Conservation (phyloP, 2,113 vertebrate genomes). For the Festucalex cinctus region DNA sequence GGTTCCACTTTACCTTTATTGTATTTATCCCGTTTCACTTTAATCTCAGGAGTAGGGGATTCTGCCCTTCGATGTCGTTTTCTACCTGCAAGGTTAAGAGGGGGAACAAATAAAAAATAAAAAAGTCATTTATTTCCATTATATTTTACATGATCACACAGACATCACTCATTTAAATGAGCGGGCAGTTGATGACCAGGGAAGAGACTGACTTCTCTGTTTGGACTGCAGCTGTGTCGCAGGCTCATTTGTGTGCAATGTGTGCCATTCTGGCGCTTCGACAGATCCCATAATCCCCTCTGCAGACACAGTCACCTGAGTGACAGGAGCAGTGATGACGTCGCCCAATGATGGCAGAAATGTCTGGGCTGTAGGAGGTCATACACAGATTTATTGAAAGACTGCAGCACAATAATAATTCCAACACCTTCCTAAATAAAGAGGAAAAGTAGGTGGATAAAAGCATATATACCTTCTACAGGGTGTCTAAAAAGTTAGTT, state of each 20-base stretch:
- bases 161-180: not conserved
- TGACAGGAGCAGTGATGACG: constrained; percentile 79
- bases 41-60: constrained; percentile 91
- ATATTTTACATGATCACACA: not conserved
- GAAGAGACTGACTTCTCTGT: constrained; percentile 78
- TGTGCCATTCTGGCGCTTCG: constrained; percentile 74
- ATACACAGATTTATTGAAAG: constrained; percentile 48
- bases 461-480: constrained; percentile 1
- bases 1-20: constrained; percentile 89
- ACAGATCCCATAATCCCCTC: constrained; percentile 83
- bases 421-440: constrained; percentile 19
- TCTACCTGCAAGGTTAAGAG: constrained; percentile 72
- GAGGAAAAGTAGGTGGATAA: not conserved
- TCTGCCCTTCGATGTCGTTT: constrained; percentile 83
- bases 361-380: constrained; percentile 57
- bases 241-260: constrained; percentile 62
- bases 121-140: not conserved
- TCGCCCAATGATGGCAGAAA: constrained; percentile 80
- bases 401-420: constrained; percentile 29
- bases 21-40: constrained; percentile 89
- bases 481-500: not conserved
- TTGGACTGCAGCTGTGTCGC: constrained; percentile 80
- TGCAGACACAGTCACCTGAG: constrained; percentile 83
- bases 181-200: not conserved
- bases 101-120: constrained; percentile 6